Base-by-base conservation (phyloP, 2,113 vertebrate genomes). In the Sinocyclocheilus maitianheensis region DNA sequence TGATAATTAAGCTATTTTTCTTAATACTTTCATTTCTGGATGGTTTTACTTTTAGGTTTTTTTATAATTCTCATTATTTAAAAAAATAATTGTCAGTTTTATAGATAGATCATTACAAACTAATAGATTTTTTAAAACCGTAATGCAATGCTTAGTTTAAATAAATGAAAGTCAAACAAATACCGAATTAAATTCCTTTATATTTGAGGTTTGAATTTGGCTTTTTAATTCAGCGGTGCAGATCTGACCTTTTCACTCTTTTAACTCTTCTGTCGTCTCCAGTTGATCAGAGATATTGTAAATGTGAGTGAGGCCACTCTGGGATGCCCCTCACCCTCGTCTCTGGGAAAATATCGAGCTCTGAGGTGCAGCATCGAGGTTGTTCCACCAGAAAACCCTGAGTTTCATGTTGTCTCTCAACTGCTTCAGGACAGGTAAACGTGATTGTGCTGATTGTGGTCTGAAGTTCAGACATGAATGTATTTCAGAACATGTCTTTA, bases 261-360 rank as follows among this genome's bases (percentile, higher is more conserved):
- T 34, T 18, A 13, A 30, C 8, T 43, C 6, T 20, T 48, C 34
- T 72, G 51, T 62, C 62, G 9, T 30, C 9, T 89, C 24, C 75
- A 97, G 96, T 86, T 97, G 46, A 95, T 97, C 85, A 92, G 95
- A 91, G 97, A 97, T 84, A 92, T 96, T 85, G 84, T 97, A 91
- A 96, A 94, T 74, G 92, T 95, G 88, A 94, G 84, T 74, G 97
- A 97, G 93, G 93, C 92, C 81, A 95, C 92, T 34, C 87, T 94
- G 60, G 91, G 91, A 43, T 92, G 89, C 89, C 87, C 93, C 4
- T 86, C 43, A 1, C 30, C 30, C 30, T 34, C 30, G 30, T 34
- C 30, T 34, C 30, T 34, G 30, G 30, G 30, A 34, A 34, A 34
- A 34, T 34, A 34, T 34, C 30, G 30, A 34, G 30, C 30, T 2